Percentiles rank a stretch among this genome's conserved stretches.
Evolutionary conservation across 2,113 vertebrate species (phyloP).

Genomic region (Gambusia affinis): DNA sequence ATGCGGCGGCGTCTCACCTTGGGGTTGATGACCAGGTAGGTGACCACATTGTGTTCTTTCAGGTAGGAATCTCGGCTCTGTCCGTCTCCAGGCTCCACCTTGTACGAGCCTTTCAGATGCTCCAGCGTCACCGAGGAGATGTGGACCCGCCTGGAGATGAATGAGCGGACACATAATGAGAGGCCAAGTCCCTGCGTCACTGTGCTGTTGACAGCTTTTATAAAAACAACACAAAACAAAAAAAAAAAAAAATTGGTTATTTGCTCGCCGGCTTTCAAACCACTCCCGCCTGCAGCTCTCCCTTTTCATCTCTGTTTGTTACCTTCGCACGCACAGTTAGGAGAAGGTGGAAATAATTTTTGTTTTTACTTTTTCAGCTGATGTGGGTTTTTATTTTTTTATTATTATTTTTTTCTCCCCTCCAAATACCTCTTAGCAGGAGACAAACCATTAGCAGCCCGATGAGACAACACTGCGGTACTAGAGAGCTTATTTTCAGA

Average conservation of each 20-base stretch:
- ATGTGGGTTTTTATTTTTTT: neutral
- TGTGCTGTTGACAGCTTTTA: slow-evolving; percentile 13
- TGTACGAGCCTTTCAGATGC: slow-evolving; percentile 93
- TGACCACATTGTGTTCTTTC: slow-evolving; percentile 92
- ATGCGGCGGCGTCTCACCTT: slow-evolving; percentile 83
- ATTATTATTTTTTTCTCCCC: neutral
- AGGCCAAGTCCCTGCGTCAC: slow-evolving; percentile 14
- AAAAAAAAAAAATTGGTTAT: neutral
- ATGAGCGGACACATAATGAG: slow-evolving; percentile 16
- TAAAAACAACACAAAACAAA: too few species aligned
- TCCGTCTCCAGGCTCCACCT: slow-evolving; percentile 93
- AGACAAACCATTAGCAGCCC: slow-evolving; percentile 51
- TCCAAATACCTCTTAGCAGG: slow-evolving; percentile 32
- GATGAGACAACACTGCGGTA: slow-evolving; percentile 36
- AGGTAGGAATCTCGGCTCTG: slow-evolving; percentile 92
- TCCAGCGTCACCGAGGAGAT: slow-evolving; percentile 96
- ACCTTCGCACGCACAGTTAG: slow-evolving; percentile 4
- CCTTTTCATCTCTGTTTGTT: slow-evolving; percentile 20
- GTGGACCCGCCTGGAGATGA: slow-evolving; percentile 90
- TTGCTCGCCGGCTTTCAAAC: slow-evolving; percentile 3
- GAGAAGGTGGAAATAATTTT: slow-evolving; percentile 4
- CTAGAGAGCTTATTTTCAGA: slow-evolving; percentile 48
- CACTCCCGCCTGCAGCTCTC: neutral
- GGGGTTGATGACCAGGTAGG: slow-evolving; percentile 97
- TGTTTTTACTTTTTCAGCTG: slow-evolving; percentile 3